Evolutionary conservation across 2,888 invertebrate species (phyloP), one percentile per base, ranked within the genome.

Genomic region (Lacanobia wlatinum): DNA sequence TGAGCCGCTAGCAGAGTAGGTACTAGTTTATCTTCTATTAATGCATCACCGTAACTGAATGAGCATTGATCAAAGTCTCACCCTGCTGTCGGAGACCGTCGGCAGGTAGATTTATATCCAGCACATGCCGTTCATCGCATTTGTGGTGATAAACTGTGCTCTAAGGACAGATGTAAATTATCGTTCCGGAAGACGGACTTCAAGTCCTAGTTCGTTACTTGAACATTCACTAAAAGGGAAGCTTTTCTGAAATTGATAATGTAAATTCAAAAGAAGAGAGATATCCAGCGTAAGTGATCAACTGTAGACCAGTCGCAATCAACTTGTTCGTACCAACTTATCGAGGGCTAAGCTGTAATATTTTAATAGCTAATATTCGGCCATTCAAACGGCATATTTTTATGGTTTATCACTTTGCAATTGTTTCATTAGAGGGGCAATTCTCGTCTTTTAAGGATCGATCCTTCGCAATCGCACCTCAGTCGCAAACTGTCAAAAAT

Each of bases 41-140:
- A 70, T 52, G 46, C 40, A 55, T 63, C 68, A 38, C 64, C 0
- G 1, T 78, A 58, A 70, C 52, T 52, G 70, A 59, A 64, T 61
- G 60, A 52, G 46, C 63, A 76, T 82, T 40, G 46, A 82, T 78
- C 82, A 82, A 16, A 60, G 82, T 64, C 64, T 48, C 78, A 78
- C 82, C 78, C 61, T 43, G 10, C 14, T 46, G 50, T 53, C 48
- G 60, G 59, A 61, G 52, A 23, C 60, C 46, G 76, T 46, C 61
- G 56, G 50, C 60, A 48, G 74, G n/a, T 34, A 81, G 64, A 82
- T 78, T 82, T 78, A 78, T 70, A 52, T 2, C 38, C 60, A 68
- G 40, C 59, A 58, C 78, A 69, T 62, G 77, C 52, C 34, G 46
- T 64, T 34, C 55, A 56, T 70, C 62, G 78, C 38, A 38, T 56